A percentile compares a stretch with the other conserved stretches of the same genome.
phyloP scores from a whole-genome alignment of 2,797 vertebrate species.

The Gymnothorax javanicus region DNA sequence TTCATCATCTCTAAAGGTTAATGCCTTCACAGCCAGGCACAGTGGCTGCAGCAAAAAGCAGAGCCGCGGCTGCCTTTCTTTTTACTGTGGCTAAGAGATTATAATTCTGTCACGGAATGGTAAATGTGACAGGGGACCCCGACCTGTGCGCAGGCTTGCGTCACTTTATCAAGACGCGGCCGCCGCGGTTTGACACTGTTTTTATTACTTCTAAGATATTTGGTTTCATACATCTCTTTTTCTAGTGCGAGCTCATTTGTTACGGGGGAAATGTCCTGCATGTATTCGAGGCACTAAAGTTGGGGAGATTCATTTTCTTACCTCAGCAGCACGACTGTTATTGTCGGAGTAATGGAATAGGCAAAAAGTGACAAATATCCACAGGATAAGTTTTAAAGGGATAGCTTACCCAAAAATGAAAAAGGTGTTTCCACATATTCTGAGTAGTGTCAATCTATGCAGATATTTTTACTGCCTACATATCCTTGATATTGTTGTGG shows the following conservation, averaged over 20 bases:
- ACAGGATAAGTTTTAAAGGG: neutral
- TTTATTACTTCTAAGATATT: constrained; percentile 17
- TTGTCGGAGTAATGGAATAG: no score
- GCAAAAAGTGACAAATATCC: neutral
- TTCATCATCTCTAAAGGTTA: constrained; percentile 49
- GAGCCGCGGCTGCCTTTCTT: constrained; percentile 57
- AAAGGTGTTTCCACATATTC: no score
- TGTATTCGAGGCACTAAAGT: neutral
- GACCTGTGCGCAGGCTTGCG: constrained; percentile 53
- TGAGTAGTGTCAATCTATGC: neutral
- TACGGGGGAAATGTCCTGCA: neutral
- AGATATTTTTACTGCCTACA: no score
- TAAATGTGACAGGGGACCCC: constrained; percentile 57
- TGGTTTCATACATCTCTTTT: constrained; percentile 21
- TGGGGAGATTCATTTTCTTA: neutral
- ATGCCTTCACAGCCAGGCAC: constrained; percentile 48
- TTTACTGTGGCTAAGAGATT: constrained; percentile 66
- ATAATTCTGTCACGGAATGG: constrained; percentile 64
- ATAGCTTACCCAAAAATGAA: no score
- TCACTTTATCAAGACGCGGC: constrained; percentile 67
- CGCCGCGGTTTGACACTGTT: constrained; percentile 51
- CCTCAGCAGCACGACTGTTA: neutral
- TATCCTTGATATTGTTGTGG: no score
- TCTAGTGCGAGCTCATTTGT: constrained; percentile 24
- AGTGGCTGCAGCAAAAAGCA: constrained; percentile 55